Conservation (phyloP, 2,113 vertebrate genomes). For the Pteruthius melanotis region DNA sequence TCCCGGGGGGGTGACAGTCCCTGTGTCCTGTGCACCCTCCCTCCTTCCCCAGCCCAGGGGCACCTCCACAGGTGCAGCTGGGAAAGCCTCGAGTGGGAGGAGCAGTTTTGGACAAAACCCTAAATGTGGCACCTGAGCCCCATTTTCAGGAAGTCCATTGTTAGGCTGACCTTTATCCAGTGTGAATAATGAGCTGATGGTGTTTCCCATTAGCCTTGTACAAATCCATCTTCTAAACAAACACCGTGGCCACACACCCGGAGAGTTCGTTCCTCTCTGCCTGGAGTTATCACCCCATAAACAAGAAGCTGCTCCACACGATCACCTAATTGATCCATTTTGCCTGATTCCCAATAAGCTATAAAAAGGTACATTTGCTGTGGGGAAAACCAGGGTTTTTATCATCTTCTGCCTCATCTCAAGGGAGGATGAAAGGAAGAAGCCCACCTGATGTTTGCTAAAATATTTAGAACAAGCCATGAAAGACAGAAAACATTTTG, state of each 20-base stretch:
- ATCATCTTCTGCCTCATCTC: constrained; percentile 34
- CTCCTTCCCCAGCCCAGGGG: neutral
- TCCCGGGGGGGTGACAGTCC: neutral
- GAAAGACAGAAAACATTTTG: neutral
- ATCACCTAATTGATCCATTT: constrained; percentile 56
- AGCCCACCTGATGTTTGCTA: constrained; percentile 5
- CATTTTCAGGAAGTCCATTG: neutral
- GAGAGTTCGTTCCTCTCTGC: neutral
- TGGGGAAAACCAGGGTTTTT: neutral
- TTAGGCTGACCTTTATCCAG: neutral
- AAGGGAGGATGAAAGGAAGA: neutral
- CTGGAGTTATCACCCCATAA: constrained; percentile 39
- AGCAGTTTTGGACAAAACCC: neutral
- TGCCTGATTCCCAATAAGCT: constrained; percentile 23
- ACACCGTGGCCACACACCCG: neutral
- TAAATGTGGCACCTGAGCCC: neutral
- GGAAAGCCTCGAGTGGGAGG: rapidly evolving
- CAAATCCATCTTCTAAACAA: neutral
- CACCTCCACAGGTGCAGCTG: neutral
- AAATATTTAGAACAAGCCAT: constrained; percentile 41
- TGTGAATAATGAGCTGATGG: neutral
- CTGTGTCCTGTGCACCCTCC: neutral
- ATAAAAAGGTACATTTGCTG: neutral
- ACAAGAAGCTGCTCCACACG: neutral
- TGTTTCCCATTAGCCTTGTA: neutral